A percentile compares a stretch with the other conserved stretches of the same genome.
These are phyloP conservation scores for Deilephila elpenor DNA, from an alignment of 2,888 invertebrate genomes.

Conservation along the genomic window DNA sequence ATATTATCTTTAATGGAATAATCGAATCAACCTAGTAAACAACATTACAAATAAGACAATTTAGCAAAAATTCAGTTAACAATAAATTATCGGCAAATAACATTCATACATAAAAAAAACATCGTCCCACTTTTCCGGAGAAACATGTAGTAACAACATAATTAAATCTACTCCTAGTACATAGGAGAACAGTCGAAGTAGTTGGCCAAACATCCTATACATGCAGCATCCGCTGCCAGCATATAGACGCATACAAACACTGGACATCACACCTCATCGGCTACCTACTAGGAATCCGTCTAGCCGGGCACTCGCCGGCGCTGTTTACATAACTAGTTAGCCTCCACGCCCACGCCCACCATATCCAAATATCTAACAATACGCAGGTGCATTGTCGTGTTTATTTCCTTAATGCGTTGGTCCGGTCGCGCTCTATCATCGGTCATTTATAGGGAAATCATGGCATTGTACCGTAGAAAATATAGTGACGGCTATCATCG, in stretches of 20 bases:
- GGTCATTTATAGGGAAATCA: not conserved
- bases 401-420: not conserved
- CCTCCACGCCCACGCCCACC: conserved; percentile 59
- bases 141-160: not conserved
- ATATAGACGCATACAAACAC: conserved; percentile 6
- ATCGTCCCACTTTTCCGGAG: not conserved
- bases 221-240: conserved; percentile 12
- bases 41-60: too few relatives aligned
- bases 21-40: not conserved
- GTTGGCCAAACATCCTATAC: conserved; percentile 14
- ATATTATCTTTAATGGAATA: not conserved
- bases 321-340: conserved; percentile 81
- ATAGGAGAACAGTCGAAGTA: not conserved
- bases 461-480: too few relatives aligned
- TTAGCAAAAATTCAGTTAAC: too few relatives aligned
- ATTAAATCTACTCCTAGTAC: not conserved
- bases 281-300: conserved; percentile 65
- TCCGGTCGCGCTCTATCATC: not conserved
- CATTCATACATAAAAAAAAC: not conserved
- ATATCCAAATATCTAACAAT: conserved; percentile 61
- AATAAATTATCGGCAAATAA: not conserved
- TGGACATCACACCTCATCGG: conserved; percentile 18
- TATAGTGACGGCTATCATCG: not conserved
- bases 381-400: conserved; percentile 61
- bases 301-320: conserved; percentile 61